Percentiles rank a stretch among this genome's conserved stretches.
Conservation (phyloP, 2,888 invertebrate genomes). For the Cataglyphis livida region DNA sequence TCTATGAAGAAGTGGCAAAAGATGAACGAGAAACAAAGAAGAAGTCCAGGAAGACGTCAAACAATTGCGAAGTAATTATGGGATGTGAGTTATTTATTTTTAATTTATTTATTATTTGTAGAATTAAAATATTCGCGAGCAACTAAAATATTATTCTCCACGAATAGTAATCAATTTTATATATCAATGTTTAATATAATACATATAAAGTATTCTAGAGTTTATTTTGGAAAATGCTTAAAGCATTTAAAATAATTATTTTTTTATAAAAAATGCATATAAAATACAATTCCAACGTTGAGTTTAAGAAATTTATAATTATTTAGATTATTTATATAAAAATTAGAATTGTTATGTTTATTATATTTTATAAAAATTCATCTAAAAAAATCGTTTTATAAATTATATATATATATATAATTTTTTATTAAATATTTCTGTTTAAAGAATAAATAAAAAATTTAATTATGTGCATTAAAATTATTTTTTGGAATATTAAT, state of each 20-base stretch:
- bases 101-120: constrained; percentile 4
- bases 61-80: background rate
- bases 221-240: background rate
- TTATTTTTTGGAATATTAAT: background rate
- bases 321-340: background rate
- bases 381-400: background rate
- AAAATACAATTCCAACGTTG: background rate
- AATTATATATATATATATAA: background rate
- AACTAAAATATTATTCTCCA: background rate
- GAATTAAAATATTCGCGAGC: background rate
- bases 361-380: background rate
- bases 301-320: background rate
- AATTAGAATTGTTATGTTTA: background rate
- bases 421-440: background rate
- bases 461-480: background rate
- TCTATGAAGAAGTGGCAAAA: background rate
- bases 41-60: background rate
- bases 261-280: background rate
- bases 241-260: background rate
- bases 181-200: background rate
- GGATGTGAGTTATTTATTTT: background rate
- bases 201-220: background rate
- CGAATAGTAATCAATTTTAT: background rate
- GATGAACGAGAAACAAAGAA: background rate
- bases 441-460: background rate